Evolutionary conservation across 1,140 invertebrate genomes (phyloP).

Genomic region (Macrobrachium nipponense): DNA sequence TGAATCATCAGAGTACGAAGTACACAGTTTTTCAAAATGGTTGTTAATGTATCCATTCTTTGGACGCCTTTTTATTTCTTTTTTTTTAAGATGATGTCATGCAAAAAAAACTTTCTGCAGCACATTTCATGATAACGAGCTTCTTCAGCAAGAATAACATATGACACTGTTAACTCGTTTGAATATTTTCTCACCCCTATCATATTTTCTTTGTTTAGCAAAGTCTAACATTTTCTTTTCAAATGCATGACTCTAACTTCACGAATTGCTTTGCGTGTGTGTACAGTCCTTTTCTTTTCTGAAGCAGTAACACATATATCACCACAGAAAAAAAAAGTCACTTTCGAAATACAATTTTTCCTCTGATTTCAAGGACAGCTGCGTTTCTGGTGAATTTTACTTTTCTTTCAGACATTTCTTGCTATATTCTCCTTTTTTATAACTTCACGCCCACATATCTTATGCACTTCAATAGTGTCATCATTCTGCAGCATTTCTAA

Average conservation of each 20-base stretch:
- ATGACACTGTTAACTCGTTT: conserved; percentile 4
- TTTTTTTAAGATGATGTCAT: neutral
- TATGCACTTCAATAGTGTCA: neutral
- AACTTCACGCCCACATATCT: neutral
- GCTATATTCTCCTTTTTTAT: conserved; percentile 5
- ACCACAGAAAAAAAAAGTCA: neutral
- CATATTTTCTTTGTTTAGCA: conserved; percentile 27
- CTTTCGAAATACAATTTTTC: neutral
- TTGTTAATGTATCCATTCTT: no score
- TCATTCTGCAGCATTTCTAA: no score
- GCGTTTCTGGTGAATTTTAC: neutral
- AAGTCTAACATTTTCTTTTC: neutral
- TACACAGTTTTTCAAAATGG: no score
- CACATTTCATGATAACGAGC: neutral
- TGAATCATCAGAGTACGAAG: neutral
- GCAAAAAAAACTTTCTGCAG: neutral
- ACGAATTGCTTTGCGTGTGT: no score
- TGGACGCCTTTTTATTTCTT: no score
- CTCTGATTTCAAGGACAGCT: no score
- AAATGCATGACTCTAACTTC: neutral
- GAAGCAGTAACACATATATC: neutral
- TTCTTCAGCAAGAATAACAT: conserved; percentile 18
- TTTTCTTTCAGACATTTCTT: neutral
- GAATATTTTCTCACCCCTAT: neutral
- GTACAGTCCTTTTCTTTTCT: conserved; percentile 40